These are phyloP conservation scores for Mythimna lalbum DNA, from an alignment of 2,888 invertebrate genomes.

Conservation along the genomic window DNA sequence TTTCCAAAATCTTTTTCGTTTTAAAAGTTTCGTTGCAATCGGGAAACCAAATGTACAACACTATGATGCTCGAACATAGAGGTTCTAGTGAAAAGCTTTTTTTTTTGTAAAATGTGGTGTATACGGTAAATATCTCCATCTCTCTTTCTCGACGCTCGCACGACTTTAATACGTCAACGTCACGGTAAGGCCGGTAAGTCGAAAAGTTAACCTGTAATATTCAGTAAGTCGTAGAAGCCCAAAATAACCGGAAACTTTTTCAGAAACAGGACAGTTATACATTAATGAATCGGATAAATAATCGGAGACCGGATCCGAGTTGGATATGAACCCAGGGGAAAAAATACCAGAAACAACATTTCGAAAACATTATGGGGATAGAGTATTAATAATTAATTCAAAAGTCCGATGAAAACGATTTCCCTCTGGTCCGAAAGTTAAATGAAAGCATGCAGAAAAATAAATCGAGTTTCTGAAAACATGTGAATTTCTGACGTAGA, in stretches of 20 bases:
- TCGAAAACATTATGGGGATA: constrained; percentile 2
- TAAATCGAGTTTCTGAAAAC: constrained; percentile 1
- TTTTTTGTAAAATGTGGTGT: no score
- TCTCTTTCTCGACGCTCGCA: no score
- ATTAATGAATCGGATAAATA: constrained; percentile 29
- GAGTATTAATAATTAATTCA: constrained; percentile 45
- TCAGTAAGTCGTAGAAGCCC: neutral
- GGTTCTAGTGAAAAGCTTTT: no score
- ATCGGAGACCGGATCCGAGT: neutral
- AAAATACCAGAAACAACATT: constrained; percentile 16
- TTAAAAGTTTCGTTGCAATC: no score
- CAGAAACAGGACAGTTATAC: neutral
- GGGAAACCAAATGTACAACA: no score
- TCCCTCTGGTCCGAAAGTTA: constrained; percentile 20
- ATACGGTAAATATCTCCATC: no score
- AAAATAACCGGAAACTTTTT: neutral
- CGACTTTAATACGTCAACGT: no score
- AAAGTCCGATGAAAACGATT: constrained; percentile 24
- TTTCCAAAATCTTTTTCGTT: no score
- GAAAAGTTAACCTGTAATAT: neutral
- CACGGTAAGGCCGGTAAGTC: no score
- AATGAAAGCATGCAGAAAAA: neutral
- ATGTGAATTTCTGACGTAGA: neutral
- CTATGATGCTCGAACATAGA: no score
- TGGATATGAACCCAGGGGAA: neutral